These are phyloP conservation scores for Sebastes dallii DNA, from an alignment of 2,797 vertebrate species.

Conservation along the genomic window DNA sequence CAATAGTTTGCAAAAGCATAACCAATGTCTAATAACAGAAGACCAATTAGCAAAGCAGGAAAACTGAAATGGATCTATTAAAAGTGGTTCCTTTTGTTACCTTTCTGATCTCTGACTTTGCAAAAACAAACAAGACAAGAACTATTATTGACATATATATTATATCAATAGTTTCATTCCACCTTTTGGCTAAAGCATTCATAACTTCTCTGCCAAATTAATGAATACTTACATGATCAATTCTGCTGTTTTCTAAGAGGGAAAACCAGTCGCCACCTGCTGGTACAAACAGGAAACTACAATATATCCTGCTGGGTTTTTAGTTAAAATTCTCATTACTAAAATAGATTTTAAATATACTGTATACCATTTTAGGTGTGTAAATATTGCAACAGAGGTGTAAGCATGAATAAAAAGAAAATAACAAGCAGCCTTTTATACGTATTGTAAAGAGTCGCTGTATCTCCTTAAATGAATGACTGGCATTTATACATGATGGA, in stretches of 20 bases:
- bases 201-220: background rate
- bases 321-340: background rate
- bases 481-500: background rate
- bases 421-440: background rate
- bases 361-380: background rate
- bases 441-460: background rate
- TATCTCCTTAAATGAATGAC: background rate
- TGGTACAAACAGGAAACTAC: conserved; percentile 13
- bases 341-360: background rate
- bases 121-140: background rate
- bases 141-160: background rate
- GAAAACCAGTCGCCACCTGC: conserved; percentile 35
- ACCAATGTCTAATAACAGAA: background rate
- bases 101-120: background rate
- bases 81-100: background rate
- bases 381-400: background rate
- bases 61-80: background rate
- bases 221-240: background rate
- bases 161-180: background rate
- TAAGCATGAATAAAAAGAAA: background rate
- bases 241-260: background rate
- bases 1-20: background rate
- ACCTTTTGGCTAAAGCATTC: background rate
- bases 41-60: background rate
- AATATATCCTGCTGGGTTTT: background rate